Evolutionary conservation across 2,113 vertebrate species (phyloP), one percentile per base, ranked within the genome.

Genomic region (Cnemophilus loriae): DNA sequence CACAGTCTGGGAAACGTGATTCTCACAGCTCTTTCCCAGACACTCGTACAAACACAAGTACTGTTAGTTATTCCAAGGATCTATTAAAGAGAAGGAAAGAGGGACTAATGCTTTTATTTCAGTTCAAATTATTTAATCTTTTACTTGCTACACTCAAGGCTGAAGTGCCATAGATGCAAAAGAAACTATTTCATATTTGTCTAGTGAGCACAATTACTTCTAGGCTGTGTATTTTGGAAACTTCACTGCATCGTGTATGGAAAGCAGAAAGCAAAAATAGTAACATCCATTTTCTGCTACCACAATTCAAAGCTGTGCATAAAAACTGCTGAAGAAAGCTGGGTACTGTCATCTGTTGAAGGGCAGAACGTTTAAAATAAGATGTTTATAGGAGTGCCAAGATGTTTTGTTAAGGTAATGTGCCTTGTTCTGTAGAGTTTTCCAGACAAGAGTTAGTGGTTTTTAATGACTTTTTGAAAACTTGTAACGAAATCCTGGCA

Each of bases 21-120:
- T 96, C 88, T 88, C 88, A 63, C 82, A 88, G 83, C 92, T 68
- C 83, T 84, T 96, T 96, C 90, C 93, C 96, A 97, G 96, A 90
- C 90, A 33, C 92, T 92, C 80, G 0, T 21, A 89, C 93, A 96
- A 96, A 95, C 90, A 93, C 86, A 75, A 92, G 90, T 56, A 49
- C 44, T 92, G 52, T 86, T 74, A 57, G 71, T 30, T 84, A 93
- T 93, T 95, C 92, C 92, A 95, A 93, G 71, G 88, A 56, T 79
- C 88, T 75, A 49, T n/a, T 94, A 79, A 85, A 64, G 47, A 91
- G 32, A 63, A 73, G 69, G 60, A 82, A 84, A 94, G 88, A 88
- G 90, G 73, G 71, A 70, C 80, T 70, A 74, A n/a, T 89, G 89
- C 85, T 88, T 95, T 94, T 46, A 92, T 68, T 90, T 70, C 68